Evolutionary conservation across 2,888 invertebrate species (phyloP).

Genomic region (Tubulanus polymorphus): DNA sequence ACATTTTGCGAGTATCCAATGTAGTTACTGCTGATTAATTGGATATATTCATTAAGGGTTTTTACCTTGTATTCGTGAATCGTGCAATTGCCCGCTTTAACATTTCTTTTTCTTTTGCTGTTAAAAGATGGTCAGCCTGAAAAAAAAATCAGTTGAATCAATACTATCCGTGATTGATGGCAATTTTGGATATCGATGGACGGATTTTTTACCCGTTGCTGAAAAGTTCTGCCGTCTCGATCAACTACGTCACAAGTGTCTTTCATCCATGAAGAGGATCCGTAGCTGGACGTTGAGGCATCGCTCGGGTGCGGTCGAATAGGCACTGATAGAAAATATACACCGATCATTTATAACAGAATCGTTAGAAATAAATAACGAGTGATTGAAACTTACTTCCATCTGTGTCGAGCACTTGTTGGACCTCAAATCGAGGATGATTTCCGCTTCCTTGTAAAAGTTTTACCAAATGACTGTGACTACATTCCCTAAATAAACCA

Average conservation of each 20-base stretch:
- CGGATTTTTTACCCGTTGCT: constrained; percentile 31
- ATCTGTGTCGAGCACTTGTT: constrained; percentile 25
- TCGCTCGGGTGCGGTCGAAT: too few species aligned
- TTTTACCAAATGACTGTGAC: constrained; percentile 41
- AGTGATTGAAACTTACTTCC: constrained; percentile 19
- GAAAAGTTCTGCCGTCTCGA: constrained; percentile 34
- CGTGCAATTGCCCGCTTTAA: constrained; percentile 34
- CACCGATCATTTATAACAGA: too few species aligned
- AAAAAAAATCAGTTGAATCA: constrained; percentile 7
- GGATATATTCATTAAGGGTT: background rate
- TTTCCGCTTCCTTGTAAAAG: constrained; percentile 44
- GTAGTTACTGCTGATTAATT: background rate
- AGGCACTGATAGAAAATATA: background rate
- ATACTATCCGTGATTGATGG: background rate
- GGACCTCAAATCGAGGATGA: constrained; percentile 36
- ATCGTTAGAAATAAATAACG: background rate
- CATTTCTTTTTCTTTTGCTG: constrained; percentile 34
- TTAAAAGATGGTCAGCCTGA: constrained; percentile 41
- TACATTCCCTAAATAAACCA: constrained; percentile 32
- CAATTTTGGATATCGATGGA: background rate
- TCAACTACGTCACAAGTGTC: constrained; percentile 25
- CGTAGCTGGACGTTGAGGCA: constrained; percentile 31
- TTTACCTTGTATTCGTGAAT: constrained; percentile 35
- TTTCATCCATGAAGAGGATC: constrained; percentile 30
- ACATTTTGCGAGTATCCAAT: too few species aligned